Base-by-base conservation (phyloP, 2,113 vertebrate genomes). In the Vireo altiloquus region DNA sequence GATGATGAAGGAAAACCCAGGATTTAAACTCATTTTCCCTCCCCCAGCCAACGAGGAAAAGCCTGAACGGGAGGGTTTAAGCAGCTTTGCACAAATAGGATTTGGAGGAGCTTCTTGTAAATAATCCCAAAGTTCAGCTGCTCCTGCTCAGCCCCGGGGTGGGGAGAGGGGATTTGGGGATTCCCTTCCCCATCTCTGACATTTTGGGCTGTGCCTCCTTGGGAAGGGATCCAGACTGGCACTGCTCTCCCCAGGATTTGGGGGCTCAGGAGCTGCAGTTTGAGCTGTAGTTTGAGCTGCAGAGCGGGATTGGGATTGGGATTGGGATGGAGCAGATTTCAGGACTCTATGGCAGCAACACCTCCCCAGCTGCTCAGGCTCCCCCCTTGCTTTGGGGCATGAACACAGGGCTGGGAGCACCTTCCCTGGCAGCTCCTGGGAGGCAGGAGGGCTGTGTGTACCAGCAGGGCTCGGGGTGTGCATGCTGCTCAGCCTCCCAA, bases 21-120 rank as follows among this genome's bases (percentile, higher is more conserved):
- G 22, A 46, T 88, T 33, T 18, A 35, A 75, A 54, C 14, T 21
- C 15, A 7, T 54, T 91, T 87, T 64, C 7, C 46, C 57, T 54
- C 31, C 33, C 33, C 20, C 31, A 25, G 39, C 35, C 42, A 37
- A 52, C 7, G 35, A 8, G 0, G 3, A 56, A n/a, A 77, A 72
- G 75, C 15, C 85, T 19, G 2, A 30, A 24, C 35, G 4, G 46
- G 79, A 57, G 88, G 57, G 7, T 47, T 91, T 90, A 85, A 93
- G 92, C 90, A 22, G 95, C 92, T 96, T 96, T 95, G 63, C 53
- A 37, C 82, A 93, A 96, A 96, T 76, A 60, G 90, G 96, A 93
- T 96, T 96, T 83, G 76, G 35, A 70, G 28, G 54, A 11, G 68
- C 46, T 93, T 72, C 79, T n/a, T 66, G 69, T n/a, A 65, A 94